Conservation (phyloP, 2,113 vertebrate genomes). For the Papio anubis region DNA sequence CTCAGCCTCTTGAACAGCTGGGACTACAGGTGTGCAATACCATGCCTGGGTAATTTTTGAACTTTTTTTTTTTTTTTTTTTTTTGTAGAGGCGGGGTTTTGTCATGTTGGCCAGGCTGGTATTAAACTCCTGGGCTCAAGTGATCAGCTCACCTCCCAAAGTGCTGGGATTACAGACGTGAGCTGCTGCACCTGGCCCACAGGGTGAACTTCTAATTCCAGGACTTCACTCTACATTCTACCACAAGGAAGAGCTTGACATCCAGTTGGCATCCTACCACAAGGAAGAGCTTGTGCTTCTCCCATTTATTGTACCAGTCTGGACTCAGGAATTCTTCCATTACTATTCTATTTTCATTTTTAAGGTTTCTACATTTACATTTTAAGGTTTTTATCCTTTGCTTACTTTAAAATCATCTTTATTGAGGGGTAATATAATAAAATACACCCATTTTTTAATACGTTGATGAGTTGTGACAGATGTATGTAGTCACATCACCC, state of each 20-base stretch:
- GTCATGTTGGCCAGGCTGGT: too few species aligned
- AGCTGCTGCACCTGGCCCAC: too few species aligned
- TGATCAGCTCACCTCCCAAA: too few species aligned
- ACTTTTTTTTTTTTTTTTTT: too few species aligned
- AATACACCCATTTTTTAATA: background rate
- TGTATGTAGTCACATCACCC: background rate
- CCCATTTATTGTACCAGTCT: background rate
- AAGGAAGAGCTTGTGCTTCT: background rate
- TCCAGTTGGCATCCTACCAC: background rate
- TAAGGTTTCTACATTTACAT: background rate
- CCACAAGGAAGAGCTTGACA: background rate
- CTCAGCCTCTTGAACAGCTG: too few species aligned
- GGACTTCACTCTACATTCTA: background rate
- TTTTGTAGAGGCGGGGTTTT: too few species aligned
- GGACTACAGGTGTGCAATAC: too few species aligned
- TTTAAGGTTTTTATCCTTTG: background rate
- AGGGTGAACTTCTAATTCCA: background rate
- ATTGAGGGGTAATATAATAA: constrained; percentile 8
- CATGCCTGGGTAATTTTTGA: too few species aligned
- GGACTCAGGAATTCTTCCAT: background rate
- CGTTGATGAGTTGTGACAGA: background rate
- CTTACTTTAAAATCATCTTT: background rate
- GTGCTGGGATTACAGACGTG: too few species aligned
- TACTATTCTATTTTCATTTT: background rate
- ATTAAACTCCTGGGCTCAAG: too few species aligned